Base-by-base conservation (phyloP, 2,113 vertebrate genomes). In the Alouatta palliata region DNA sequence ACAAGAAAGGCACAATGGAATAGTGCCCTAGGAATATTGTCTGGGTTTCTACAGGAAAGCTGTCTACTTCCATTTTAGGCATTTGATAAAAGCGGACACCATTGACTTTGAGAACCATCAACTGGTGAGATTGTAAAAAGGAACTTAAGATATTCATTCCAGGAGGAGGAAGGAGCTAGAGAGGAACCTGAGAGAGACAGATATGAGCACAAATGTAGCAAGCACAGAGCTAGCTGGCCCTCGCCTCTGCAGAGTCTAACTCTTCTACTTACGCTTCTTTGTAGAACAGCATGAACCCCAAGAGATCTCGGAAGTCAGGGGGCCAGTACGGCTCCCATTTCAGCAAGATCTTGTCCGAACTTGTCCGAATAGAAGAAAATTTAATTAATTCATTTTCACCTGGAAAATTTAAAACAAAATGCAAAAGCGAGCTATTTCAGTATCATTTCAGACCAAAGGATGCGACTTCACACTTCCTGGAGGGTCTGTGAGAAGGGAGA, bases 201-300 rank as follows among this genome's bases (percentile, higher is more conserved):
- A 9, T 12, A 9, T 20, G n/a, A 25, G 14, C 43, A 32, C 32
- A 40, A 6, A 30, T 0, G 6, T 37, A 43, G 20, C 84, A 49
- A 8, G 2, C 71, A 19, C 32, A 6, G 5, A 23, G 25, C 68
- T 40, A 1, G 25, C 16, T 6, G 2, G 17, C 43, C 56, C 23
- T 5, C 1, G 4, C 19, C 47, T 32, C 70, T 7, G 0, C 37
- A 5, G 12, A 4, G 8, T 30, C 64, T 37, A 4, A 5, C 23
- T 8, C 52, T 71, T 71, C 37, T 71, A 99, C 99, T 99, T 98
- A 99, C 99, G 99, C 99, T 97, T 99, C 99, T 96, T 99, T 99
- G 97, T 99, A 99, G 95, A 99, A 99, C 1, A 99, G 99, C 99
- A 99, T 99, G 89, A 99, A 99, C 2, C 99, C 99, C 98, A 99